A percentile compares a stretch with the other conserved stretches of the same genome.
Evolutionary conservation across 1,140 invertebrate species (phyloP).

Genomic region (Triops cancriformis): DNA sequence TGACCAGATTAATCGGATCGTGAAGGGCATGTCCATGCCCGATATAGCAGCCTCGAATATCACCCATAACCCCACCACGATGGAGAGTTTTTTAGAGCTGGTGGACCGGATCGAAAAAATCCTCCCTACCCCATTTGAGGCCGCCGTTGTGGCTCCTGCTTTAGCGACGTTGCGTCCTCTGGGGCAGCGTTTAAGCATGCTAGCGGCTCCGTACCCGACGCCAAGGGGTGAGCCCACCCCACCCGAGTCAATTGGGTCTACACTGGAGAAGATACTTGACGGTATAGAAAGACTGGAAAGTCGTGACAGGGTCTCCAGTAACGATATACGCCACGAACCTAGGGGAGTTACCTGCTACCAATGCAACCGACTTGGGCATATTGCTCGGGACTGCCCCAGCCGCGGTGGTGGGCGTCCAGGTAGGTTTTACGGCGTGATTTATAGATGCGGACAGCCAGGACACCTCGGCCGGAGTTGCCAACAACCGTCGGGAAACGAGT

Average conservation of each 20-base stretch:
- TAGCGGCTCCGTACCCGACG: not conserved
- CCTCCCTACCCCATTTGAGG: not conserved
- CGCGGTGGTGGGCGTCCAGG: not conserved
- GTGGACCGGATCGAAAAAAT: not conserved
- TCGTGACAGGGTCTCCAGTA: not conserved
- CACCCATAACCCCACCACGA: not conserved
- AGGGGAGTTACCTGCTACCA: constrained; percentile 58
- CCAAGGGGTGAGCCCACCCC: not conserved
- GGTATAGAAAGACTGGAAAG: not conserved
- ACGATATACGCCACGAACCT: not conserved
- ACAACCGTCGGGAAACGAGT: too few relatives aligned
- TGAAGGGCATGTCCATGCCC: constrained; percentile 12
- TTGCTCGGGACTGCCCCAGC: constrained; percentile 70
- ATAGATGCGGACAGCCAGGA: too few relatives aligned
- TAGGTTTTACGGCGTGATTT: too few relatives aligned
- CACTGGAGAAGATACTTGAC: not conserved
- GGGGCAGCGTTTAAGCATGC: not conserved
- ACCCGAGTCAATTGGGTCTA: not conserved
- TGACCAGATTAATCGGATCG: too few relatives aligned
- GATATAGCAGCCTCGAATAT: constrained; percentile 16
- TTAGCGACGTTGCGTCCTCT: too few relatives aligned
- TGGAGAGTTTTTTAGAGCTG: not conserved
- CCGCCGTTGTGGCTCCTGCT: not conserved
- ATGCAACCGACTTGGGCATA: constrained; percentile 80
- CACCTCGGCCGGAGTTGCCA: too few relatives aligned